Base-by-base conservation (phyloP, 2,797 vertebrate genomes). In the Eulemur coronatus region DNA sequence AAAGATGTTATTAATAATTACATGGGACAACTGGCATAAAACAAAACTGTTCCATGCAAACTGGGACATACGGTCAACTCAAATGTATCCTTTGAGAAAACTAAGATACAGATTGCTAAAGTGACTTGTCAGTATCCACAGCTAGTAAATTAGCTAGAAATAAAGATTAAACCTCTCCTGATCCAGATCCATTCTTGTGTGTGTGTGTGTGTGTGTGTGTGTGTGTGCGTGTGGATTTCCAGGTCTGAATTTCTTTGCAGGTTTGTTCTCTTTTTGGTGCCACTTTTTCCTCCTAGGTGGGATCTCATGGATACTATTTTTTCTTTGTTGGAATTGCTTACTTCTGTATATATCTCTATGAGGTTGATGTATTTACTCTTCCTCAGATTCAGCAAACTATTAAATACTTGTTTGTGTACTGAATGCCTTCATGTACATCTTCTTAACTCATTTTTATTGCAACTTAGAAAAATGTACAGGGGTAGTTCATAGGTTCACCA, bases 401-500 rank as follows among this genome's bases (percentile, higher is more conserved):
- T 43, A 41, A 73, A 12, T 38, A 10, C 11, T 82, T 61, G 7
- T 41, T 28, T 48, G 63, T 11, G 13, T 5, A 9, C 10, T 55
- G 48, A 9, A 17, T 48, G n/a, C 26, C 70, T 65, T 76, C 4
- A 2, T 22, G 9, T 17, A 14, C 17, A 43, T 12, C 17, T 55
- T 69, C 18, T 43, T 52, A 52, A 52, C 24, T n/a, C 13, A 30
- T 26, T 26, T 50, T 67, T 76, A 63, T 33, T 38, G 18, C 6
- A 85, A n/a, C 1, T 46, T 41, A 59, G 48, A 17, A 9, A 80
- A 67, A 7, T 17, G 4, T 10, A n/a, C 50, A 92, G 17, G 79
- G 89, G 89, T 91, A 97, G 73, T 97, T 97, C 65, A 61, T 33
- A 80, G 79, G 50, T 57, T 73, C 13, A 81, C 95, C 95, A 96